Evolutionary conservation across 2,888 invertebrate genomes (phyloP).

Genomic region (Arctia plantaginis): DNA sequence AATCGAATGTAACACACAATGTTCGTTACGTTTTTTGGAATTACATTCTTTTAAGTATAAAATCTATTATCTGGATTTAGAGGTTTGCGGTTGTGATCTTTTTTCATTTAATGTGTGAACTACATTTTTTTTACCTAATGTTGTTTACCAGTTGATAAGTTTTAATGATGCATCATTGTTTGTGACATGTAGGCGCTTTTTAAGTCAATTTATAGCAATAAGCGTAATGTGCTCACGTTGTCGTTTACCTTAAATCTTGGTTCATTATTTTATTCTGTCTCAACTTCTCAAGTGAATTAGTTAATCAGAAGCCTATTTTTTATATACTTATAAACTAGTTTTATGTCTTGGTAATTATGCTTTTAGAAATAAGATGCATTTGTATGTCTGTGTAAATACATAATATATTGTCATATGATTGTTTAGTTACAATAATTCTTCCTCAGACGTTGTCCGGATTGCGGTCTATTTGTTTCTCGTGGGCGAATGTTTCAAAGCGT

Average conservation of each 20-base stretch:
- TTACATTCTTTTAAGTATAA: slow-evolving; percentile 12
- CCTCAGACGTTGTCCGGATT: no score
- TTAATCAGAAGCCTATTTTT: no score
- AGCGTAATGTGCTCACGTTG: background rate
- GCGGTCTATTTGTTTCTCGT: background rate
- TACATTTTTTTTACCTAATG: background rate
- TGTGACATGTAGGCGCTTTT: background rate
- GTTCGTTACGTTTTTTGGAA: slow-evolving; percentile 24
- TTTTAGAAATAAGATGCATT: no score
- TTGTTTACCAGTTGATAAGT: background rate
- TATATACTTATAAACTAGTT: no score
- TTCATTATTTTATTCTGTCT: no score
- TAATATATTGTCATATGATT: background rate
- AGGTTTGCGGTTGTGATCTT: background rate
- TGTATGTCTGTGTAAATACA: no score
- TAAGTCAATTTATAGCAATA: background rate
- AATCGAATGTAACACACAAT: slow-evolving; percentile 32
- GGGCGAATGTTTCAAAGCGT: background rate
- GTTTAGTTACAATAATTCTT: background rate
- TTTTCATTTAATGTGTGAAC: background rate
- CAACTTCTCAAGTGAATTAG: no score
- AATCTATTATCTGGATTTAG: background rate
- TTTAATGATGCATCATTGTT: background rate
- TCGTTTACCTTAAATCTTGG: background rate
- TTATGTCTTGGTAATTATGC: no score